Percentiles rank a stretch among this genome's conserved stretches.
These are phyloP conservation scores for Perithous albicinctus DNA, from an alignment of 2,888 invertebrate genomes.

Conservation along the genomic window DNA sequence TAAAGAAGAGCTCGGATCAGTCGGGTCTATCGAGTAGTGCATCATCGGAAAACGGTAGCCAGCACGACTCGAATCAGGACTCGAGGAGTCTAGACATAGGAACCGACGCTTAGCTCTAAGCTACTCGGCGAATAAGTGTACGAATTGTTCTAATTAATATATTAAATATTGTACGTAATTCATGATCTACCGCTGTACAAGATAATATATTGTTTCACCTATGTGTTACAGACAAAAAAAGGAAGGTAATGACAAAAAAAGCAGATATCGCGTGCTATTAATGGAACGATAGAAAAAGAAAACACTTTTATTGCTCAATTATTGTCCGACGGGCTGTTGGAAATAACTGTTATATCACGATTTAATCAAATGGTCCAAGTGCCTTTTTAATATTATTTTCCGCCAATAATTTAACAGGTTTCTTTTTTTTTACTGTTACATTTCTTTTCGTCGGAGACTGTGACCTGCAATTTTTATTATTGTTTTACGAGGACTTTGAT, in stretches of 20 bases:
- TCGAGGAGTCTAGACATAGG: slow-evolving; percentile 85
- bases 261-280: slow-evolving; percentile 77
- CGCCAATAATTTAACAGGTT: slow-evolving; percentile 45
- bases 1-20: slow-evolving; percentile 84
- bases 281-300: slow-evolving; percentile 68
- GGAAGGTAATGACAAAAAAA: slow-evolving; percentile 67
- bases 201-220: slow-evolving; percentile 60
- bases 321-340: slow-evolving; percentile 52
- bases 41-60: slow-evolving; percentile 85
- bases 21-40: slow-evolving; percentile 85
- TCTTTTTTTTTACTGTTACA: slow-evolving; percentile 6
- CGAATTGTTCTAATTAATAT: slow-evolving; percentile 74
- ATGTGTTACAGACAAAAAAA: slow-evolving; percentile 49
- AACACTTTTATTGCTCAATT: slow-evolving; percentile 64
- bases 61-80: slow-evolving; percentile 85
- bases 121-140: slow-evolving; percentile 64
- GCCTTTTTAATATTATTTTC: slow-evolving; percentile 71
- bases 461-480: slow-evolving; percentile 1
- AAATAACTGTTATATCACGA: slow-evolving; percentile 52
- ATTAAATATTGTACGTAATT: slow-evolving; percentile 75
- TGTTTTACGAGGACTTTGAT: neutral
- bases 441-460: neutral
- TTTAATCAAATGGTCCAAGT: slow-evolving; percentile 73
- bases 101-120: slow-evolving; percentile 81
- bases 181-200: slow-evolving; percentile 69